These are phyloP conservation scores for Clivina fossor DNA, from an alignment of 2,888 invertebrate species.

Conservation along the genomic window DNA sequence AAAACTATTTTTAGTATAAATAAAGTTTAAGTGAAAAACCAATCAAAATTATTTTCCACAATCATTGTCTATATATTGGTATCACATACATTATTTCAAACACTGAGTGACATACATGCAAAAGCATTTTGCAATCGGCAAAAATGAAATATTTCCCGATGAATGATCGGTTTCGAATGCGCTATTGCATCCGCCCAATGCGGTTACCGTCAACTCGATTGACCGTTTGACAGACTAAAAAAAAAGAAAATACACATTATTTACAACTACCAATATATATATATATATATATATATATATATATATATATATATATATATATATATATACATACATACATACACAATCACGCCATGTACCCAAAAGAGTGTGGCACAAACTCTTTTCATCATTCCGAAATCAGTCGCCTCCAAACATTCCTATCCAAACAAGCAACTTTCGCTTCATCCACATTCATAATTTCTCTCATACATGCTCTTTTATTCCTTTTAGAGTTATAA, in stretches of 20 bases:
- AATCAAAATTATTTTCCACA: constrained; percentile 27
- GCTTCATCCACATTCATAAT: too few relatives aligned
- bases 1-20: too few relatives aligned
- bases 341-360: too few relatives aligned
- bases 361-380: too few relatives aligned
- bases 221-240: constrained; percentile 27
- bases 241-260: constrained; percentile 30
- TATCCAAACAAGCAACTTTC: too few relatives aligned
- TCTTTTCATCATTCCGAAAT: too few relatives aligned
- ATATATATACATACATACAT: not conserved
- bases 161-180: constrained; percentile 26
- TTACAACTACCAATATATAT: too few relatives aligned
- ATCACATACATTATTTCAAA: constrained; percentile 30
- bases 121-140: constrained; percentile 32
- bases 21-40: too few relatives aligned
- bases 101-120: constrained; percentile 32
- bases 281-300: constrained; percentile 4
- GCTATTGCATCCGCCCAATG: constrained; percentile 13
- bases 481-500: not conserved
- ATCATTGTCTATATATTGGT: constrained; percentile 24
- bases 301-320: not conserved
- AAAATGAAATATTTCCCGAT: constrained; percentile 34
- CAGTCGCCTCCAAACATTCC: too few relatives aligned
- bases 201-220: constrained; percentile 19
- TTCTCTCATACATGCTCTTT: too few relatives aligned